Evolutionary conservation across 2,797 vertebrate genomes (phyloP).

Genomic region (Zenarchopterus dispar): DNA sequence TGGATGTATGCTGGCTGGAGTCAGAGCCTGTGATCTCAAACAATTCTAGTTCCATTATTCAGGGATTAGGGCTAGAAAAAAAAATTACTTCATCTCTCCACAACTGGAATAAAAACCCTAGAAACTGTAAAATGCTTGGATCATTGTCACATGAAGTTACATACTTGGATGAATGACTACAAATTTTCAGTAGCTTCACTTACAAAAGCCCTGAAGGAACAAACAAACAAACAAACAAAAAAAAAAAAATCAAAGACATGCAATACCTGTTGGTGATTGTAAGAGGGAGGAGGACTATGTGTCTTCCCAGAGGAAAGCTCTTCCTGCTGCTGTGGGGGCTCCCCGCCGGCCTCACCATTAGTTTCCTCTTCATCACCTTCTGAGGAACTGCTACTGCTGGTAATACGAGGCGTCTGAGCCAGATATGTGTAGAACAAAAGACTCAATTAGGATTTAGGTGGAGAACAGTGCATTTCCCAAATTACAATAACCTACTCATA

Average conservation of each 20-base stretch:
- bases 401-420: constrained; percentile 62
- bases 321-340: constrained; percentile 82
- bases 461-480: constrained; percentile 19
- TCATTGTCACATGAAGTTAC: background rate
- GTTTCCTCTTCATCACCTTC: constrained; percentile 95
- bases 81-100: background rate
- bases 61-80: background rate
- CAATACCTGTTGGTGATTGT: constrained; percentile 90
- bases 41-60: background rate
- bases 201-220: no score
- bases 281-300: constrained; percentile 90
- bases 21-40: no score
- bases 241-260: background rate
- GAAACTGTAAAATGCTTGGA: background rate
- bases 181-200: no score
- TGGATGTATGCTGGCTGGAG: no score
- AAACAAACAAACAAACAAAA: background rate
- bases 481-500: constrained; percentile 28
- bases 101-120: background rate
- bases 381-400: constrained; percentile 92
- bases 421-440: background rate
- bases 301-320: constrained; percentile 79
- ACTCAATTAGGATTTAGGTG: constrained; percentile 10
- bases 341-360: constrained; percentile 84
- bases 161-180: no score